Conservation (phyloP, 37 sponge, comb jelly and placozoan genomes). For the Ephydatia muelleri region DNA sequence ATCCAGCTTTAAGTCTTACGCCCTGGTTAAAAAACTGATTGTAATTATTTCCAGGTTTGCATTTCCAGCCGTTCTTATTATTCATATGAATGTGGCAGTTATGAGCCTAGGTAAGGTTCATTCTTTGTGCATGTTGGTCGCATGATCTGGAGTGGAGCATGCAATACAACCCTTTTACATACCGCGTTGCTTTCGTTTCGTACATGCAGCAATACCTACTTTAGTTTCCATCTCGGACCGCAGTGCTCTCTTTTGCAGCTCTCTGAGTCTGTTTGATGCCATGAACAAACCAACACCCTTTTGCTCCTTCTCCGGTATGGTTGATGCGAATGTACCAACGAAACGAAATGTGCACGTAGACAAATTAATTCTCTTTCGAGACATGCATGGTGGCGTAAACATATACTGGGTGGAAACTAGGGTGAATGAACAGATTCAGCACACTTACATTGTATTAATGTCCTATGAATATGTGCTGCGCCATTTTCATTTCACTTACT, state of each 20-base stretch:
- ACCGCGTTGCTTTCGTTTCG: background rate
- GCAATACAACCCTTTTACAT: too few species aligned
- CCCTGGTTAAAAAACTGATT: background rate
- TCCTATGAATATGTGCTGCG: too few species aligned
- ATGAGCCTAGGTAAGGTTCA: conserved; percentile 14
- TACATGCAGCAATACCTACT: background rate
- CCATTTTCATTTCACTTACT: too few species aligned
- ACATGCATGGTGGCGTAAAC: too few species aligned
- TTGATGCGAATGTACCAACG: too few species aligned
- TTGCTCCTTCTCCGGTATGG: conserved; percentile 4
- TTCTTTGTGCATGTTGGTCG: background rate
- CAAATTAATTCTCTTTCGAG: too few species aligned
- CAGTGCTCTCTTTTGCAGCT: conserved; percentile 15
- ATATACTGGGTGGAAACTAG: too few species aligned
- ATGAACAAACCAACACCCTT: conserved; percentile 19
- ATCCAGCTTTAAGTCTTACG: background rate
- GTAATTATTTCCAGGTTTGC: conserved; percentile 17
- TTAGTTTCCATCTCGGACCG: conserved; percentile 23
- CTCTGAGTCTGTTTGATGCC: conserved; percentile 6
- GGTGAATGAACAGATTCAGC: too few species aligned
- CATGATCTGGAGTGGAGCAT: background rate
- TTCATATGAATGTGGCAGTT: conserved; percentile 1
- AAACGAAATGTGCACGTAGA: too few species aligned
- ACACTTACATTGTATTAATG: too few species aligned
- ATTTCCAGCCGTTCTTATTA: conserved; percentile 22